Percentiles rank a stretch among this genome's conserved stretches.
Evolutionary conservation across 2,113 vertebrate species (phyloP).

Genomic region (Sceloporus undulatus): DNA sequence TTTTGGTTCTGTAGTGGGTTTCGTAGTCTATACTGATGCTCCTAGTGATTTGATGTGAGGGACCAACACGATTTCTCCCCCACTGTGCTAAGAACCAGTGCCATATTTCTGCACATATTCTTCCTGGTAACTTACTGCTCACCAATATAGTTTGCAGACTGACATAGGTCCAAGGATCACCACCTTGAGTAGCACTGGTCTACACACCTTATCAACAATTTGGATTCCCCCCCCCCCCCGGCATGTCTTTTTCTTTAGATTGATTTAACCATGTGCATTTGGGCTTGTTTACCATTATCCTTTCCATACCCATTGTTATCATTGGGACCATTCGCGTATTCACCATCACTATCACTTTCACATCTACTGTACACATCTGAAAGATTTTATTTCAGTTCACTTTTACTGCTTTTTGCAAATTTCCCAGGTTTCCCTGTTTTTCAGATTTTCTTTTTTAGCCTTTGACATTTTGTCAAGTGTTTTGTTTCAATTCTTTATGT

Average conservation of each 20-base stretch:
- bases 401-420: neutral
- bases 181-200: too few relatives aligned
- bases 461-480: neutral
- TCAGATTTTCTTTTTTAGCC: neutral
- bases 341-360: neutral
- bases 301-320: neutral
- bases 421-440: neutral
- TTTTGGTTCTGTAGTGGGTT: neutral
- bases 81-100: too few relatives aligned
- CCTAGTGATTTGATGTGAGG: too few relatives aligned
- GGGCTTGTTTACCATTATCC: neutral
- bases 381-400: neutral
- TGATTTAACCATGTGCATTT: neutral
- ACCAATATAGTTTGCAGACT: too few relatives aligned
- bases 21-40: too few relatives aligned
- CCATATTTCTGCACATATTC: neutral
- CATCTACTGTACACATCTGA: neutral
- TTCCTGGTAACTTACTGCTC: neutral
- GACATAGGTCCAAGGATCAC: too few relatives aligned
- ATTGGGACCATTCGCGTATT: neutral
- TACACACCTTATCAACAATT: neutral
- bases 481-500: neutral
- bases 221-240: neutral
- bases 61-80: too few relatives aligned
- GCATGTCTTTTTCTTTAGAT: neutral